A percentile compares a stretch with the other conserved stretches of the same genome.
These are phyloP conservation scores for Ommatoiulus sabulosus DNA, from an alignment of 2,888 invertebrate genomes.

Conservation along the genomic window DNA sequence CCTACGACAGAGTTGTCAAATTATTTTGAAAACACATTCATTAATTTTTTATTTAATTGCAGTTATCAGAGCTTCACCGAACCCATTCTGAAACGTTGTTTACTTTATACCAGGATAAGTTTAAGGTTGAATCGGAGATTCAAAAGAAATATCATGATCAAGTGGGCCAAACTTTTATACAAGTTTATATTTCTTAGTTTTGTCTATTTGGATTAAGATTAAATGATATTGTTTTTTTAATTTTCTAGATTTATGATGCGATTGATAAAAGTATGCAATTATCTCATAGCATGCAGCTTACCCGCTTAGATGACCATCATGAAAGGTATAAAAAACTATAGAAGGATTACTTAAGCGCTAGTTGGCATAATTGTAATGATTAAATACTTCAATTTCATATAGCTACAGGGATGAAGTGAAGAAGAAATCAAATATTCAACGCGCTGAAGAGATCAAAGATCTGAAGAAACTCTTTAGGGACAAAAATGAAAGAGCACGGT, in stretches of 20 bases:
- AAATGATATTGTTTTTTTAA: constrained; percentile 34
- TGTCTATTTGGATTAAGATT: neutral
- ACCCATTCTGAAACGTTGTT: constrained; percentile 66
- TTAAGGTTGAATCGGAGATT: constrained; percentile 79
- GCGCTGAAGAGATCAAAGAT: constrained; percentile 88
- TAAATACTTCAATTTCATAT: constrained; percentile 66
- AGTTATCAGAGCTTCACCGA: constrained; percentile 66
- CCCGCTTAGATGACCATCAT: constrained; percentile 76
- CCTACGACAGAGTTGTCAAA: no score
- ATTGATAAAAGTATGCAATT: constrained; percentile 84
- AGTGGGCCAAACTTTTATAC: constrained; percentile 64
- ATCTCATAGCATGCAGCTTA: constrained; percentile 85
- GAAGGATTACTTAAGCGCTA: neutral
- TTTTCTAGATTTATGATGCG: constrained; percentile 64
- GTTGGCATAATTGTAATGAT: neutral
- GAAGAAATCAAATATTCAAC: constrained; percentile 83
- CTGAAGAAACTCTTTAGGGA: constrained; percentile 89
- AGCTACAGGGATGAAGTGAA: constrained; percentile 70
- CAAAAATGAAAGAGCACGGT: constrained; percentile 83
- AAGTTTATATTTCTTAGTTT: neutral
- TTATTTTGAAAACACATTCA: no score
- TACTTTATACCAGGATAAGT: constrained; percentile 72
- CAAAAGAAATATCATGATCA: constrained; percentile 86
- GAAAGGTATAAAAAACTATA: constrained; percentile 69
- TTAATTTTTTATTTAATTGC: constrained; percentile 58